Conservation (phyloP, 2,888 invertebrate species). For the Lithosia quadra region DNA sequence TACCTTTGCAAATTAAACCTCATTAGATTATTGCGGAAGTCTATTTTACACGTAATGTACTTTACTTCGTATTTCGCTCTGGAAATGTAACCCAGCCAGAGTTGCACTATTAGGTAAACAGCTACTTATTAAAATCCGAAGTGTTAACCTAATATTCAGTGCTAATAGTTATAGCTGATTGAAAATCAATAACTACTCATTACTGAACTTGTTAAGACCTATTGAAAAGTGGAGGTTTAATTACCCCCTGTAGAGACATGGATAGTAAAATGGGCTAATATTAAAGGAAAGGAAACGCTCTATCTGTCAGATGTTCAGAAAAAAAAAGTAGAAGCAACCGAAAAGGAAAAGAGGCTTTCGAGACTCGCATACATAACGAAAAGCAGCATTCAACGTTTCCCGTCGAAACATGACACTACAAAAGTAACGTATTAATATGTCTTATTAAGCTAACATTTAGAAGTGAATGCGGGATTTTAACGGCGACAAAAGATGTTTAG, state of each 20-base stretch:
- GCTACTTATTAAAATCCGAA: background rate
- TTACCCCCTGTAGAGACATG: background rate
- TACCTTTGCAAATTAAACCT: slow-evolving; percentile 74
- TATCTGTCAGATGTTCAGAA: background rate
- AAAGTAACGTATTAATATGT: slow-evolving; percentile 14
- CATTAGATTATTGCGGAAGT: slow-evolving; percentile 62
- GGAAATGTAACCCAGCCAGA: background rate
- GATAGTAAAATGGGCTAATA: background rate
- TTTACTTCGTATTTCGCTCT: slow-evolving; percentile 20
- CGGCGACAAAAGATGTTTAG: slow-evolving; percentile 4
- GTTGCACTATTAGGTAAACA: background rate
- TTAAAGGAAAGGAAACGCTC: background rate
- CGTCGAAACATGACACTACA: background rate
- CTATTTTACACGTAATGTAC: slow-evolving; percentile 14
- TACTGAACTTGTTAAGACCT: background rate
- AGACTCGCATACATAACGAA: background rate
- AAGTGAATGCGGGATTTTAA: background rate
- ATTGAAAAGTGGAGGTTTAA: background rate
- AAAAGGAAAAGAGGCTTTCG: background rate
- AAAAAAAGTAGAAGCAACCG: too few relatives aligned
- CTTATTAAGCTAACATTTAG: background rate
- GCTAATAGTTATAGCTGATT: background rate
- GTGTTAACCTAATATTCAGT: too few relatives aligned
- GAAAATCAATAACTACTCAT: background rate
- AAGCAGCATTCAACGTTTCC: background rate